Conservation (phyloP, 2,113 vertebrate genomes). For the Haliaeetus leucogaster region DNA sequence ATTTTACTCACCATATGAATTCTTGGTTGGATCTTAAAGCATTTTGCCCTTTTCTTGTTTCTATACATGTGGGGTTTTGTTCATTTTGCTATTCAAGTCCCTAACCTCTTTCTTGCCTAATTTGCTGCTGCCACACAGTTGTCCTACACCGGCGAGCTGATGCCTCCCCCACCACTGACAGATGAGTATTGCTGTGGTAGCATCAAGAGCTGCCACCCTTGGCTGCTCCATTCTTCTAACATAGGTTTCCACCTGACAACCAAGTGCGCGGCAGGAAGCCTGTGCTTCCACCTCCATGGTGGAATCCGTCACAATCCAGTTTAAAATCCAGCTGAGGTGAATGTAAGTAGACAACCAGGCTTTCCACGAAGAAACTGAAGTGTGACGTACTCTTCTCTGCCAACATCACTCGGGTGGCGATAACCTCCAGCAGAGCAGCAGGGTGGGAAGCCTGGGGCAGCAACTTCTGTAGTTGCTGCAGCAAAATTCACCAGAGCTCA, state of each 20-base stretch:
- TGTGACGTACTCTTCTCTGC: background rate
- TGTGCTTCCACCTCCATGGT: background rate
- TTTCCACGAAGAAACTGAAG: background rate
- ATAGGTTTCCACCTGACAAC: background rate
- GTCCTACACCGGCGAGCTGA: fast-evolving
- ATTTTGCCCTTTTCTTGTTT: background rate
- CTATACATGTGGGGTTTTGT: background rate
- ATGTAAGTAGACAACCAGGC: background rate
- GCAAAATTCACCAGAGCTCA: background rate
- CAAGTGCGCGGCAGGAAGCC: fast-evolving
- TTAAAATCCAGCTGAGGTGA: background rate
- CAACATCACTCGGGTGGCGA: fast-evolving
- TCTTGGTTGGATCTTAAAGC: background rate
- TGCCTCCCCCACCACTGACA: background rate
- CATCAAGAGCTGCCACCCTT: background rate
- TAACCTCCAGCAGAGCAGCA: background rate
- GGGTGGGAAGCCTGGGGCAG: background rate
- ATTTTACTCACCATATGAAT: background rate
- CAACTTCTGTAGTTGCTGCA: background rate
- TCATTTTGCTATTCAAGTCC: background rate
- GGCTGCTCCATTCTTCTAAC: background rate
- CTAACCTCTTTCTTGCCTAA: background rate
- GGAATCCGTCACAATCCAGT: background rate
- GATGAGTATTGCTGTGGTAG: background rate
- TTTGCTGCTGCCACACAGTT: background rate